Evolutionary conservation across 2,113 vertebrate genomes (phyloP).

Genomic region (Aplodontia rufa): DNA sequence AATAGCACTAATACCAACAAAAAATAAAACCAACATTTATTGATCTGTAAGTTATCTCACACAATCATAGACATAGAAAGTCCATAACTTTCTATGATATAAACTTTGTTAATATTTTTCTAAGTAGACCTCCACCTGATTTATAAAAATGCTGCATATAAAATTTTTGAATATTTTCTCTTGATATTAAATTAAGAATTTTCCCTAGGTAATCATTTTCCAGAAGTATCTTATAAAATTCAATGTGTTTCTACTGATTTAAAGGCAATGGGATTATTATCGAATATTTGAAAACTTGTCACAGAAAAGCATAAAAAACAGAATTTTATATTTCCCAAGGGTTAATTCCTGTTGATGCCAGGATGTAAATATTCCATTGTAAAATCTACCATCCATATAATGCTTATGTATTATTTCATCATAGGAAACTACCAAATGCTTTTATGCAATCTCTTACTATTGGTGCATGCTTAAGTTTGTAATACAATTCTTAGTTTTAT

Average conservation of each 20-base stretch:
- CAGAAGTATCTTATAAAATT: not conserved
- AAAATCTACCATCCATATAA: not conserved
- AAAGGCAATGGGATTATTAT: not conserved
- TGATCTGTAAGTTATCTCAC: not conserved
- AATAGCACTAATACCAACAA: not conserved
- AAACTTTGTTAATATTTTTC: not conserved
- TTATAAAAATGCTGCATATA: not conserved
- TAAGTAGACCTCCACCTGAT: not conserved
- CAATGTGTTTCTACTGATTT: not conserved
- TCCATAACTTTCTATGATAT: not conserved
- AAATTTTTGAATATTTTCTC: slow-evolving; percentile 6
- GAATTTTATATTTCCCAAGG: not conserved
- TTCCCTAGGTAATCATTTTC: not conserved
- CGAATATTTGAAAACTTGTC: not conserved
- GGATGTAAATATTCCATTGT: not conserved
- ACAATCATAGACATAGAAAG: too few relatives aligned
- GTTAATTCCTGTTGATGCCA: not conserved
- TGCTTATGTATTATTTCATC: not conserved
- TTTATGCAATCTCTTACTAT: not conserved
- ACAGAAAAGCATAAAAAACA: not conserved
- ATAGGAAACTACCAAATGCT: not conserved
- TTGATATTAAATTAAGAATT: not conserved
- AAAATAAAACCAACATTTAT: not conserved
- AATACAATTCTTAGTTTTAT: not conserved
- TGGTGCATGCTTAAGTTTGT: not conserved